phyloP scores from a whole-genome alignment of 1,140 invertebrate genomes.

The Propsilocerus akamusi region DNA sequence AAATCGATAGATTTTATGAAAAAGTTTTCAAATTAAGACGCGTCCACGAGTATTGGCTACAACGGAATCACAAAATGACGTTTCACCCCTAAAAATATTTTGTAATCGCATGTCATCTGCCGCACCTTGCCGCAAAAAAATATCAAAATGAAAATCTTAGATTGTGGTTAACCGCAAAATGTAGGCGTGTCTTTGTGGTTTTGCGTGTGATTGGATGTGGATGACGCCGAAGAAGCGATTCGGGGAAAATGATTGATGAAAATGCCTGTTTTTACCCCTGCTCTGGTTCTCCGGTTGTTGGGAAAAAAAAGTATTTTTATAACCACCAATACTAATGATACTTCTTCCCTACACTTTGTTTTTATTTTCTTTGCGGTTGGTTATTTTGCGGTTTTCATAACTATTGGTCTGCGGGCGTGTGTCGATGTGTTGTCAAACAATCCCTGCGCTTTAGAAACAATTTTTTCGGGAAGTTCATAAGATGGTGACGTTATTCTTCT shows the following conservation, averaged over 20 bases:
- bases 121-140: neutral
- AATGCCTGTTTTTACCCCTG: neutral
- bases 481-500: too few species aligned
- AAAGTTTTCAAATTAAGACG: too few species aligned
- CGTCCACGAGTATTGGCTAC: too few species aligned
- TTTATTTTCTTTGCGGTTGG: conserved; percentile 1
- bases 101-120: neutral
- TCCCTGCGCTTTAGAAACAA: neutral
- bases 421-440: neutral
- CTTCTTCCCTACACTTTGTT: neutral
- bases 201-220: neutral
- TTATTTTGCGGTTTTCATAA: neutral
- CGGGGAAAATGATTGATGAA: conserved; percentile 1
- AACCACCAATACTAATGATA: too few species aligned
- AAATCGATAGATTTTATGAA: too few species aligned
- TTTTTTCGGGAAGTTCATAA: neutral
- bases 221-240: neutral
- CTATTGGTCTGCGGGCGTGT: neutral
- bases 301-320: neutral
- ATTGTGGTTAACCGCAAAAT: conserved; percentile 1
- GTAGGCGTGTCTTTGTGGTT: conserved; percentile 1
- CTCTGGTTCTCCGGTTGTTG: neutral
- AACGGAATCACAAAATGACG: too few species aligned
- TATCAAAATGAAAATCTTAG: conserved; percentile 2
- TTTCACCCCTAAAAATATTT: too few species aligned